These are phyloP conservation scores for Drosophila ananassae DNA, from an alignment of 1,140 invertebrate species.

Conservation along the genomic window DNA sequence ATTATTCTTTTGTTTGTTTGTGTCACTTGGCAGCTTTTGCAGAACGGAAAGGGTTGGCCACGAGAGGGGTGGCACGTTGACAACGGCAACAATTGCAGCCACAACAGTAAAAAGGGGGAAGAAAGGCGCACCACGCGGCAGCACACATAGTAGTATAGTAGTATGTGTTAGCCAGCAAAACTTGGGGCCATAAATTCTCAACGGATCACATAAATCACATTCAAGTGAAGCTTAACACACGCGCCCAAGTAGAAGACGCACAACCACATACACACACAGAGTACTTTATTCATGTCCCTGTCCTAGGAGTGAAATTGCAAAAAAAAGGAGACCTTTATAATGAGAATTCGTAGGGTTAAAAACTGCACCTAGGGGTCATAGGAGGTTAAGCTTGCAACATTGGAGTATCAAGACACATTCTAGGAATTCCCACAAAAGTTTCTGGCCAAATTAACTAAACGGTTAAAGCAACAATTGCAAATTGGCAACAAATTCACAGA, in stretches of 20 bases:
- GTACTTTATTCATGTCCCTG: constrained; percentile 16
- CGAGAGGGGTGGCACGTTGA: constrained; percentile 16
- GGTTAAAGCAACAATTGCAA: constrained; percentile 79
- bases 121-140: constrained; percentile 56
- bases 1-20: constrained; percentile 59
- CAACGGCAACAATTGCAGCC: constrained; percentile 54
- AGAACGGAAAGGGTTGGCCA: background rate
- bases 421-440: constrained; percentile 55
- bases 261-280: constrained; percentile 16
- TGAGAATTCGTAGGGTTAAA: constrained; percentile 27
- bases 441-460: constrained; percentile 75
- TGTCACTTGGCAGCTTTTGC: constrained; percentile 62
- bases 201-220: constrained; percentile 82
- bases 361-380: background rate
- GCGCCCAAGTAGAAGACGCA: constrained; percentile 74
- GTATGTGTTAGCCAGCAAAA: constrained; percentile 64
- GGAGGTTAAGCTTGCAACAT: background rate
- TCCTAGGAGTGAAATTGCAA: constrained; percentile 8
- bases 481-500: constrained; percentile 82
- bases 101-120: constrained; percentile 41
- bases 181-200: constrained; percentile 77
- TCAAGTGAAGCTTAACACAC: constrained; percentile 82
- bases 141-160: constrained; percentile 4
- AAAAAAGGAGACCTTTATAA: constrained; percentile 48
- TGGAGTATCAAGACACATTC: background rate